These are phyloP conservation scores for Mormyrops boulengeri DNA, from an alignment of 2,797 vertebrate genomes.

Conservation along the genomic window DNA sequence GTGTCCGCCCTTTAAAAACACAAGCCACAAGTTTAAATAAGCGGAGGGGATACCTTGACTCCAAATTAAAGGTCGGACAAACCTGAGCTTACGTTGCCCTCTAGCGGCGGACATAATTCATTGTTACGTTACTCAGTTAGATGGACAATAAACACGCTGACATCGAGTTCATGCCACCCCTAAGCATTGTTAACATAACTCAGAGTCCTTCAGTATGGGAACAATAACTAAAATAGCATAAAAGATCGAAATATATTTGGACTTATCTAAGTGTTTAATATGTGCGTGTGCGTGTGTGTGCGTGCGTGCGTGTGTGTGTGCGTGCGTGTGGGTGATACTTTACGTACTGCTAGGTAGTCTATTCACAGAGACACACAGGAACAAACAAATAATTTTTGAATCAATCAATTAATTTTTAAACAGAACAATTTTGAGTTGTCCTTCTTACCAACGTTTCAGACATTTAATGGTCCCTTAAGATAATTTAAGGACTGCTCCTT, in stretches of 20 bases:
- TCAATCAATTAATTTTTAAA: background rate
- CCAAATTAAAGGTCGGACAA: background rate
- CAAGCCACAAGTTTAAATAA: background rate
- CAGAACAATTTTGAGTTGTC: background rate
- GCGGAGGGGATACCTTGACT: background rate
- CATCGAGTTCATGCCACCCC: background rate
- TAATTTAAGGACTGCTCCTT: too few relatives aligned
- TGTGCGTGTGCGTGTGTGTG: too few relatives aligned
- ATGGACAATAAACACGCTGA: background rate
- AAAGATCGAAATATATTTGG: background rate
- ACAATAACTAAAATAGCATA: background rate
- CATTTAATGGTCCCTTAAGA: background rate
- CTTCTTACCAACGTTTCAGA: background rate
- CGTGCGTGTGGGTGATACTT: background rate
- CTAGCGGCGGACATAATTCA: conserved; percentile 29
- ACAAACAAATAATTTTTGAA: background rate
- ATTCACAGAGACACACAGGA: background rate
- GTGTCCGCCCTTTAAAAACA: background rate
- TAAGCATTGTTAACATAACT: background rate
- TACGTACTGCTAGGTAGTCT: background rate
- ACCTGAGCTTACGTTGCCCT: conserved; percentile 34
- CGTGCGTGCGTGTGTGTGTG: too few relatives aligned
- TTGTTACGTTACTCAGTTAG: background rate
- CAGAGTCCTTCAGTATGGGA: background rate
- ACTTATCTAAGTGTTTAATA: background rate